phyloP scores from a whole-genome alignment of 2,888 invertebrate genomes.

The Linyphia triangularis region DNA sequence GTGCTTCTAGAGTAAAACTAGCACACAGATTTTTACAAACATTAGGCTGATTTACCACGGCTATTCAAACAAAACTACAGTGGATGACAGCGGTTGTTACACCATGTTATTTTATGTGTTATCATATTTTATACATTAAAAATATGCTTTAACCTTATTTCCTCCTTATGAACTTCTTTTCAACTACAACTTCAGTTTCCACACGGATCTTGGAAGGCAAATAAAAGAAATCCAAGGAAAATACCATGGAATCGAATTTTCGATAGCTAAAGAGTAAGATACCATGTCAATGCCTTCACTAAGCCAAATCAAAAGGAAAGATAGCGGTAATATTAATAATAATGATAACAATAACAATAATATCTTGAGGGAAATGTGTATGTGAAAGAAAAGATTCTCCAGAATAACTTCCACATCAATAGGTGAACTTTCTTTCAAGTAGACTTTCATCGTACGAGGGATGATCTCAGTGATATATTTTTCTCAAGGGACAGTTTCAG shows the following conservation, averaged over 20 bases:
- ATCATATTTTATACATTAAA: no score
- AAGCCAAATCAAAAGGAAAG: slow-evolving; percentile 52
- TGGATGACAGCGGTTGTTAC: no score
- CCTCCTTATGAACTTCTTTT: no score
- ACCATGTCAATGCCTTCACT: slow-evolving; percentile 36
- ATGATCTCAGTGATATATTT: slow-evolving; percentile 62
- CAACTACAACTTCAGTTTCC: no score
- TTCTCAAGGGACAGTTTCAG: slow-evolving; percentile 59
- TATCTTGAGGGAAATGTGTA: slow-evolving; percentile 50
- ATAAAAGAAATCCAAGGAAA: slow-evolving; percentile 29
- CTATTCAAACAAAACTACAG: no score
- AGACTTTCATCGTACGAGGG: slow-evolving; percentile 44
- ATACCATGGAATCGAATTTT: slow-evolving; percentile 51
- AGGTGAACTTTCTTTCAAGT: slow-evolving; percentile 58
- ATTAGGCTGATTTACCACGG: no score
- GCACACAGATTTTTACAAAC: no score
- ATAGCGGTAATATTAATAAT: slow-evolving; percentile 11
- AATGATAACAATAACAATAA: slow-evolving; percentile 57
- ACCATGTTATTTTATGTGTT: no score
- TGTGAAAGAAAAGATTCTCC: slow-evolving; percentile 22
- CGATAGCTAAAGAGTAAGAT: slow-evolving; percentile 12
- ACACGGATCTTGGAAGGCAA: not conserved
- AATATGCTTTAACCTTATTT: no score
- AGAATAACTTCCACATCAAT: slow-evolving; percentile 55
- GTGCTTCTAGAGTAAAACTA: no score